These are phyloP conservation scores for Poecilus cupreus DNA, from an alignment of 2,888 invertebrate species.

Conservation along the genomic window DNA sequence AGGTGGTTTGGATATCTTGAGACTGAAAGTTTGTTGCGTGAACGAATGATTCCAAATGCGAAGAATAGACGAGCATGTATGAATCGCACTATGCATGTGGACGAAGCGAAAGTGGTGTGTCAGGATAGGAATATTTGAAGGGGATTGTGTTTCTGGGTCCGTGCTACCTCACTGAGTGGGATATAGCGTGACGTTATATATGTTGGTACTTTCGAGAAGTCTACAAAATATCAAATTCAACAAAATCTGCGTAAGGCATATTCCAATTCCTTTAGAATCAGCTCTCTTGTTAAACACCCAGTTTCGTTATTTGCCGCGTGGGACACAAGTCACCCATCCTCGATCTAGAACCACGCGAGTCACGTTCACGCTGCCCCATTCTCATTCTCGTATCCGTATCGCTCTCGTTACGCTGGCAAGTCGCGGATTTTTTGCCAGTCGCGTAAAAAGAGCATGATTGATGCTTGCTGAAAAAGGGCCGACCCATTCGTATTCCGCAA, in stretches of 20 bases:
- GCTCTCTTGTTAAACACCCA: neutral
- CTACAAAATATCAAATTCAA: neutral
- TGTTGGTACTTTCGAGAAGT: too few species aligned
- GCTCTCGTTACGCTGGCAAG: neutral
- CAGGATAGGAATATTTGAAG: too few species aligned
- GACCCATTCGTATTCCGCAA: conserved; percentile 21
- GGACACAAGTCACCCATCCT: neutral
- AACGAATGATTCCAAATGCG: too few species aligned
- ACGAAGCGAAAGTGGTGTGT: too few species aligned
- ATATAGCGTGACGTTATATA: too few species aligned
- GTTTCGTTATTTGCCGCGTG: neutral
- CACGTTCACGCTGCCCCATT: neutral
- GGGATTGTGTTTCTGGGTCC: too few species aligned
- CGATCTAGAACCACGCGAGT: neutral
- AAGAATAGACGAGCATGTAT: too few species aligned
- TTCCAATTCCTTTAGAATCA: neutral
- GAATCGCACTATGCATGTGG: too few species aligned
- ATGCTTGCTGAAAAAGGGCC: conserved; percentile 36
- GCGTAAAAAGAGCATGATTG: conserved; percentile 47
- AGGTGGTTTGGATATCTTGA: too few species aligned
- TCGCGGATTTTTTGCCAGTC: conserved; percentile 1
- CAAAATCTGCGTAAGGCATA: neutral
- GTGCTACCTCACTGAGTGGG: too few species aligned
- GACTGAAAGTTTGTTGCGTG: too few species aligned
- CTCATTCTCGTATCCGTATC: neutral